Base-by-base conservation (phyloP, 2,888 invertebrate genomes). In the Tholera decimalis region DNA sequence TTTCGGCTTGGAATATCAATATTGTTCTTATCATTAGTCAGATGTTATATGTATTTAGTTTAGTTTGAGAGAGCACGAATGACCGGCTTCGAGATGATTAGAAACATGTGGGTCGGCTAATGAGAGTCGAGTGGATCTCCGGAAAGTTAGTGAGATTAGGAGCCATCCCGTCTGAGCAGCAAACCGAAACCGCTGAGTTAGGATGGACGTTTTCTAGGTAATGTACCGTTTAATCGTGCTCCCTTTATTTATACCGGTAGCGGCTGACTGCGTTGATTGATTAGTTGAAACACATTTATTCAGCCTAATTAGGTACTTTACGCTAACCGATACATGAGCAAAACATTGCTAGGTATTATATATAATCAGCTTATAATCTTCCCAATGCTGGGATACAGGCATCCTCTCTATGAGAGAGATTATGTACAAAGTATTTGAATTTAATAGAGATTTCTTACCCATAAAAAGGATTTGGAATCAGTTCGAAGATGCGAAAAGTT, bases 131-230 rank as follows among this genome's bases (percentile, higher is more conserved):
- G 46, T 47, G 41, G 57, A 15, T 49, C 26, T 13, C 44, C 65
- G 77, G 43, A 65, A 68, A 68, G 44, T 72, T 66, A 39, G 62
- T 57, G 28, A 64, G 30, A 65, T 62, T 79, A 68, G 41, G 53
- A 51, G 46, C 46, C 50, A 67, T 75, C 58, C 18, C 22, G 43
- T 35, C 37, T 50, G 35, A 49, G 20, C 46, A 49, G 60, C 51
- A 22, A 49, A 61, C 15, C n/a, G 54, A 55, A 63, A 54, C 26
- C 43, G 9, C 28, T 50, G 43, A 65, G 51, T 66, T 65, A 47
- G 44, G 50, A 70, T 54, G 30, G 35, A 56, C 37, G 26, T 47
- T 61, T 56, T 44, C 39, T 55, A 41, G 13, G 20, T 49, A 64
- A 77, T 56, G 53, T 53, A 20, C 60, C 59, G 49, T 30, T 59